Evolutionary conservation across 2,113 vertebrate genomes (phyloP).

Genomic region (Pangasianodon gigas): DNA sequence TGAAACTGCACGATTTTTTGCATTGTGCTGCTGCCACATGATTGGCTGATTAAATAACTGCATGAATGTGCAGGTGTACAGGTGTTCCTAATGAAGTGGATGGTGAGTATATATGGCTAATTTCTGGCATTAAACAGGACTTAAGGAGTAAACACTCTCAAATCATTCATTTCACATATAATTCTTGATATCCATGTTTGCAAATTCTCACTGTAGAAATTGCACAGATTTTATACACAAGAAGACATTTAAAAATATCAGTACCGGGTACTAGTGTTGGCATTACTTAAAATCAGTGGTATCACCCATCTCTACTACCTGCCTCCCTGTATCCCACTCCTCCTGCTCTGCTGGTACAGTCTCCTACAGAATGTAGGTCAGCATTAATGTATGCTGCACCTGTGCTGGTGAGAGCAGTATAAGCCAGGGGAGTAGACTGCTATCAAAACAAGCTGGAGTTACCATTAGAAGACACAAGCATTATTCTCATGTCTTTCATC

Average conservation of each 20-base stretch:
- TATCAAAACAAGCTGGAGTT: background rate
- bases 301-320: background rate
- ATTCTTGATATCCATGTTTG: background rate
- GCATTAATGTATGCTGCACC: conserved; percentile 47
- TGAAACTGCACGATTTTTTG: background rate
- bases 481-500: conserved; percentile 16
- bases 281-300: background rate
- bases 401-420: conserved; percentile 33
- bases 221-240: background rate
- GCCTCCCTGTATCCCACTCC: background rate
- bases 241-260: background rate
- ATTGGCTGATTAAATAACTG: background rate
- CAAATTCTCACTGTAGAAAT: background rate
- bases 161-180: background rate
- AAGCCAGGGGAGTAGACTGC: background rate
- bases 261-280: background rate
- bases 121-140: background rate
- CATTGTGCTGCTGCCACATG: background rate
- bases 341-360: conserved; percentile 21
- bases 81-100: background rate
- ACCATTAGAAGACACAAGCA: conserved; percentile 11
- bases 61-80: background rate
- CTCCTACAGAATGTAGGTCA: conserved; percentile 54
- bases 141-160: background rate
- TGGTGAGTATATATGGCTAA: background rate